Evolutionary conservation across 2,113 vertebrate genomes (phyloP), one percentile per base, ranked within the genome.

Genomic region (Scartelaos histophorus): DNA sequence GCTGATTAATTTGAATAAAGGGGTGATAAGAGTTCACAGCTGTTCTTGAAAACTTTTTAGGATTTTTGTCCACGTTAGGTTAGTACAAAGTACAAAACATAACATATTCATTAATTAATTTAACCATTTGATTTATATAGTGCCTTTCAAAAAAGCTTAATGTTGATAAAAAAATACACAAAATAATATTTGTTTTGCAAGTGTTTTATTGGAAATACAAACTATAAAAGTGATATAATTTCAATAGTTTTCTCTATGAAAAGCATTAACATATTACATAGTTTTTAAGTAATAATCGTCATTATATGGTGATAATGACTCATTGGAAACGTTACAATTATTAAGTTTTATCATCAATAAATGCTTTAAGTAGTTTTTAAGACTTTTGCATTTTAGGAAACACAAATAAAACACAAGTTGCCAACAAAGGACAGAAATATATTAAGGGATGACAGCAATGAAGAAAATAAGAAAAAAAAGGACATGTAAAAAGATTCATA

Each of bases 121-220:
- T 43, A 43, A 43, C 38, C 7, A 43, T 10, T 43, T 7, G 38
- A 43, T 43, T 10, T 43, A 43, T 43, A 43, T 43, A 43, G 10
- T 10, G 38, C 38, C 38, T 43, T 43, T 43, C 38, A 43, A 43
- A 10, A 43, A 9, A 43, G 38, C 38, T 43, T 9, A 9, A 43
- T 43, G 38, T 43, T 29, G 29, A 29, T 11, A 25, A 25, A 5
- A 5, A 58, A 13, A 34, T 17, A 16, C 6, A 61, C 16, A 38
- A 25, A 82, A 57, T 54, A n/a, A 12, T 56, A 3, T 53, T 56
- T 15, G 2, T 2, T 25, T 66, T 58, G 3, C 4, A 66, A 49
- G 51, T 73, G 17, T 84, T 92, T 93, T 91, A 93, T 91, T 90
- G 73, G 71, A 89, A 90, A 91, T 79, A 22, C 21, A 46, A 25